Conservation (phyloP, 2,113 vertebrate species). For the Colius striatus region DNA sequence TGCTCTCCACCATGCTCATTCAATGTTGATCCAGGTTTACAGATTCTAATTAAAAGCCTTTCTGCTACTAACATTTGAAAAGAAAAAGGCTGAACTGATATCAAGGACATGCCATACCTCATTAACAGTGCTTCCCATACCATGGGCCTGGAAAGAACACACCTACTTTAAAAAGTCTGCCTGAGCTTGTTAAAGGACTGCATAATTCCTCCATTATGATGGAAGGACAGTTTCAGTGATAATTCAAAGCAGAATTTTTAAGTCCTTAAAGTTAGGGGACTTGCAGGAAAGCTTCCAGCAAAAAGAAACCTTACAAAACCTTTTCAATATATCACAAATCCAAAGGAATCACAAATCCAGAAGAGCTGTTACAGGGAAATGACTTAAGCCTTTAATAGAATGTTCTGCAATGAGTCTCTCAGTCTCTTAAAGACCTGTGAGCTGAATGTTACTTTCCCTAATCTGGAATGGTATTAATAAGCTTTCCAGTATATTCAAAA, state of each 20-base stretch:
- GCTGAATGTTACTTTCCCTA: neutral
- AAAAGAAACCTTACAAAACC: neutral
- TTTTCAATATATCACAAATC: neutral
- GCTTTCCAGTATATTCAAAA: neutral
- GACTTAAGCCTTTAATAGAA: neutral
- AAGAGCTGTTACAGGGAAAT: neutral
- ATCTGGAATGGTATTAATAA: neutral
- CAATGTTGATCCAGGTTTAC: neutral
- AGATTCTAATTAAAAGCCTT: neutral
- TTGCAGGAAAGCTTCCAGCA: neutral
- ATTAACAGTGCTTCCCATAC: neutral
- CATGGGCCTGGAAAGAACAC: neutral
- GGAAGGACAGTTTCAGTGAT: neutral
- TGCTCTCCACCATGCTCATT: neutral
- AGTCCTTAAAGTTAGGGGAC: neutral
- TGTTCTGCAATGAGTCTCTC: neutral
- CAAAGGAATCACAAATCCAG: neutral
- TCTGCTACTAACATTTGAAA: neutral
- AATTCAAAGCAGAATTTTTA: conserved; percentile 20
- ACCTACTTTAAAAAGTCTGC: conserved; percentile 39
- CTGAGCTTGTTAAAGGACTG: neutral
- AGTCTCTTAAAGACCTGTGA: neutral
- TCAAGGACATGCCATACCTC: neutral
- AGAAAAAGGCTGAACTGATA: neutral
- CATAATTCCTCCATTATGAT: conserved; percentile 37